phyloP scores from a whole-genome alignment of 1,140 invertebrate genomes.

The Atta colombica region DNA sequence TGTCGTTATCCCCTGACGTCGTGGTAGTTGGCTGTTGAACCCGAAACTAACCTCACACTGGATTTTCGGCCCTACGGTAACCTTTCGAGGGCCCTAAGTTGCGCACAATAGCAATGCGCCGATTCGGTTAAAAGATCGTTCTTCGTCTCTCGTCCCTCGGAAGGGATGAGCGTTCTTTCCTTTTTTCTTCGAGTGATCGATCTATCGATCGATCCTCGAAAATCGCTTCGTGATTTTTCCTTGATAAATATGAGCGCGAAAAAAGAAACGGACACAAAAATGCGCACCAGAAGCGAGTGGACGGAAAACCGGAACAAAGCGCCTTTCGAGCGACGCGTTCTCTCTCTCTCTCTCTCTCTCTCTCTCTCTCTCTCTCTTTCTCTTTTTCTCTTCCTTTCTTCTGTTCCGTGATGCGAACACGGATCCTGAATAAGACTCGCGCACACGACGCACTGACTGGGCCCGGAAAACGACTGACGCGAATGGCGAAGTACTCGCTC shows the following conservation, averaged over 20 bases:
- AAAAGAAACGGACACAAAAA: slow-evolving; percentile 20
- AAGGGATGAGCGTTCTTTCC: not conserved
- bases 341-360: not conserved
- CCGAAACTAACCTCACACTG: not conserved
- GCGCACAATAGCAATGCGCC: slow-evolving; percentile 1
- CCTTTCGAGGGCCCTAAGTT: not conserved
- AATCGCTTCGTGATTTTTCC: not conserved
- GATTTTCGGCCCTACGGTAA: not conserved
- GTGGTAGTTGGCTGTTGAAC: not conserved
- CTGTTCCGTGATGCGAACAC: slow-evolving; percentile 11
- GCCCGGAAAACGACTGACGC: slow-evolving; percentile 84
- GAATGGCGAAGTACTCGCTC: slow-evolving; percentile 73
- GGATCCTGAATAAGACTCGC: not conserved
- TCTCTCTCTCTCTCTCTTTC: slow-evolving; percentile 51
- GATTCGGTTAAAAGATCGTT: not conserved
- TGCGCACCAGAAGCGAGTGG: not conserved
- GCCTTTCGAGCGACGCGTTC: not conserved
- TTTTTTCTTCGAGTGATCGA: slow-evolving; percentile 4
- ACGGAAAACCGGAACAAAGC: not conserved
- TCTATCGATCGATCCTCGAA: not conserved
- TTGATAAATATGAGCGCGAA: not conserved
- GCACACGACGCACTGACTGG: slow-evolving; percentile 81
- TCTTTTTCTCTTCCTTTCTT: slow-evolving; percentile 19
- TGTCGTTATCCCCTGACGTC: not conserved
- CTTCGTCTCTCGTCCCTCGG: slow-evolving; percentile 7